These are phyloP conservation scores for Centruroides vittatus DNA, from an alignment of 1,140 invertebrate genomes.

Conservation along the genomic window DNA sequence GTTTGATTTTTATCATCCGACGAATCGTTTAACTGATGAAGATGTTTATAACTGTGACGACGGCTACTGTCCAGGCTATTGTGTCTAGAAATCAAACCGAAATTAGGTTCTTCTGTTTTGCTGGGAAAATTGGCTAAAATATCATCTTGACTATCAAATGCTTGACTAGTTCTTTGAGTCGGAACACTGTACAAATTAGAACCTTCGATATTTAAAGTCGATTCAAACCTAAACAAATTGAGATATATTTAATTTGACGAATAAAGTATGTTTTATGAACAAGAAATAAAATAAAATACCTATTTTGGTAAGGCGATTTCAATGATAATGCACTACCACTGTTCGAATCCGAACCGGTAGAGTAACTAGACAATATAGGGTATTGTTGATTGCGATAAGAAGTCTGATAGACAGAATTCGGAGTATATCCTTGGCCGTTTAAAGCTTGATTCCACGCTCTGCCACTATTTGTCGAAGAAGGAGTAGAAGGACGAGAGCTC, in stretches of 20 bases:
- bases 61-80: conserved; percentile 14
- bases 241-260: background rate
- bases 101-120: background rate
- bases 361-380: conserved; percentile 19
- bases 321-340: background rate
- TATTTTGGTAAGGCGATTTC: conserved; percentile 5
- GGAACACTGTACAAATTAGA: conserved; percentile 30
- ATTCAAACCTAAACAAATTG: conserved; percentile 9
- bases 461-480: background rate
- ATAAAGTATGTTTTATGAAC: background rate
- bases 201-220: conserved; percentile 14
- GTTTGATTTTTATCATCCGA: too few relatives aligned
- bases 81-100: conserved; percentile 10
- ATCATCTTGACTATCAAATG: conserved; percentile 26
- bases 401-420: conserved; percentile 28
- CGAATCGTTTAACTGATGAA: background rate
- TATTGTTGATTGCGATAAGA: conserved; percentile 31
- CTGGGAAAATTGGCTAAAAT: conserved; percentile 18
- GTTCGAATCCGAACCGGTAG: conserved; percentile 2
- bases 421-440: conserved; percentile 26
- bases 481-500: conserved; percentile 10
- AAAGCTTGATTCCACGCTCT: background rate
- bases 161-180: conserved; percentile 28
- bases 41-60: conserved; percentile 8
- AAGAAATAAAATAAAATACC: background rate